A percentile compares a stretch with the other conserved stretches of the same genome.
Conservation (phyloP, 2,888 invertebrate species). For the Hydrotaea diabolus region DNA sequence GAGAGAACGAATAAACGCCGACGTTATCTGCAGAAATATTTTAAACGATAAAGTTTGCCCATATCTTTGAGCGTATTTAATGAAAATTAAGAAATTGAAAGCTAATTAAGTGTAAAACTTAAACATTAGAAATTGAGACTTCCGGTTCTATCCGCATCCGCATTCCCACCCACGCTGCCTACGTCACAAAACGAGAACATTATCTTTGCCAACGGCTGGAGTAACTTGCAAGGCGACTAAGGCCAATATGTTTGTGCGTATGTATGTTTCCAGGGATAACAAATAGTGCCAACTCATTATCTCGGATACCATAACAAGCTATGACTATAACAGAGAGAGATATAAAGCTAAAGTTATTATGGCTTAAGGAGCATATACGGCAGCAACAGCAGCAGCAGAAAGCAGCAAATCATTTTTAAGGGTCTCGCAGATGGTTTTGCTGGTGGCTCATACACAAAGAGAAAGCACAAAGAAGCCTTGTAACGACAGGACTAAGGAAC, state of each 20-base stretch:
- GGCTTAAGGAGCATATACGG: slow-evolving; percentile 36
- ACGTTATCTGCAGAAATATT: background rate
- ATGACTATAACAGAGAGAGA: slow-evolving; percentile 37
- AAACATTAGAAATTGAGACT: slow-evolving; percentile 58
- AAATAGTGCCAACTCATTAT: slow-evolving; percentile 64
- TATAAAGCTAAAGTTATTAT: slow-evolving; percentile 42
- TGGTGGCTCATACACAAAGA: slow-evolving; percentile 9
- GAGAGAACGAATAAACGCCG: background rate
- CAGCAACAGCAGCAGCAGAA: slow-evolving; percentile 1
- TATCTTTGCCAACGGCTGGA: background rate
- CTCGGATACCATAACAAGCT: slow-evolving; percentile 47
- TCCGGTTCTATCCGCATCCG: background rate
- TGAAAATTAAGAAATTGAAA: slow-evolving; percentile 22
- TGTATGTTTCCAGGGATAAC: slow-evolving; percentile 15
- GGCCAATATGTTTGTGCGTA: background rate
- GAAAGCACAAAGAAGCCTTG: background rate
- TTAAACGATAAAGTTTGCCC: slow-evolving; percentile 11
- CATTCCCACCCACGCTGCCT: background rate
- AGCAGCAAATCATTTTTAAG: slow-evolving; percentile 60
- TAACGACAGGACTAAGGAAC: background rate
- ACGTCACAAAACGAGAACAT: background rate
- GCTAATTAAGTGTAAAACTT: slow-evolving; percentile 65
- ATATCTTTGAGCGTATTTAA: slow-evolving; percentile 22
- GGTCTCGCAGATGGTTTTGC: slow-evolving; percentile 24
- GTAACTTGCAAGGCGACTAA: background rate